phyloP scores from a whole-genome alignment of 2,888 invertebrate genomes.

The Isoperla grammatica region DNA sequence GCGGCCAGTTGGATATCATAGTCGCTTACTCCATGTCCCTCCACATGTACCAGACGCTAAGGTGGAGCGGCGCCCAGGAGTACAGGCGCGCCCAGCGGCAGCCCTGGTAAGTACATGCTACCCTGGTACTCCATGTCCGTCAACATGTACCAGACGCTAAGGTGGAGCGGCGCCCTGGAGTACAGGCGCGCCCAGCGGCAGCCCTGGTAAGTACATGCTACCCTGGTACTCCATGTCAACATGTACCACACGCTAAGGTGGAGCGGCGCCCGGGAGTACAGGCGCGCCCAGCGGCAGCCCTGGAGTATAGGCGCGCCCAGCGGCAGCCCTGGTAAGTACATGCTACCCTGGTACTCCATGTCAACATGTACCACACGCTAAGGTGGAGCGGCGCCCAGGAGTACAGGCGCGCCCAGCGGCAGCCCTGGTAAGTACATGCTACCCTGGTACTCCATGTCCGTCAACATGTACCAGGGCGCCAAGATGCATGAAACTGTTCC shows the following conservation, averaged over 20 bases:
- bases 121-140: slow-evolving; percentile 43
- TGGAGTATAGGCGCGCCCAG: slow-evolving; percentile 40
- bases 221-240: slow-evolving; percentile 41
- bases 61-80: slow-evolving; percentile 39
- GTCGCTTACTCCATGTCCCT: slow-evolving; percentile 44
- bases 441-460: no score
- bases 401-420: slow-evolving; percentile 37
- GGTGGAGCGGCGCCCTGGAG: slow-evolving; percentile 39
- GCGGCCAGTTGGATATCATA: slow-evolving; percentile 46
- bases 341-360: slow-evolving; percentile 41
- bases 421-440: slow-evolving; percentile 41
- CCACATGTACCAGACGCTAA: slow-evolving; percentile 39
- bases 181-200: slow-evolving; percentile 37
- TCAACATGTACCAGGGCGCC: no score
- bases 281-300: slow-evolving; percentile 33
- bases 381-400: slow-evolving; percentile 39
- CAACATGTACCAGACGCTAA: slow-evolving; percentile 39
- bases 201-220: slow-evolving; percentile 41
- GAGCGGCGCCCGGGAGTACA: slow-evolving; percentile 39
- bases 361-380: slow-evolving; percentile 40
- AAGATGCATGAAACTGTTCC: no score
- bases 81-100: slow-evolving; percentile 37
- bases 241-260: slow-evolving; percentile 41
- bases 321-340: slow-evolving; percentile 39
- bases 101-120: slow-evolving; percentile 41